Conservation (phyloP, 2,888 invertebrate species). For the Hofmannophila pseudospretella region DNA sequence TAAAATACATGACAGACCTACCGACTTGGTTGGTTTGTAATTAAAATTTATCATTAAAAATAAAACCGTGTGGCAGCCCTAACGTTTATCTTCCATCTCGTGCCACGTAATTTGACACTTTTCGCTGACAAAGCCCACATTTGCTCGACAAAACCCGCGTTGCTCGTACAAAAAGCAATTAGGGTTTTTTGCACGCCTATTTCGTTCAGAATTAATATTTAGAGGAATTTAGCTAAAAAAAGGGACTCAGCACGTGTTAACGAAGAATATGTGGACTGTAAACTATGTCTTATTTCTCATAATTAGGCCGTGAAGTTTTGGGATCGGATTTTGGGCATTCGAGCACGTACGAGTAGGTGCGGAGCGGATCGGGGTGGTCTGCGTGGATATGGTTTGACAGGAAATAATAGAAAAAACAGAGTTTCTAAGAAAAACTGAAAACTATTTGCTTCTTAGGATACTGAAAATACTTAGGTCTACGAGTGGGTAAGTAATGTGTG, state of each 20-base stretch:
- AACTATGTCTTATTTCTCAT: conserved; percentile 74
- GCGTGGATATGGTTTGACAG: conserved; percentile 18
- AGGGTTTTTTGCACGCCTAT: conserved; percentile 56
- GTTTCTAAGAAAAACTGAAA: too few species aligned
- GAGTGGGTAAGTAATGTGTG: too few species aligned
- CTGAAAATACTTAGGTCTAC: too few species aligned
- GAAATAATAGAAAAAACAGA: too few species aligned
- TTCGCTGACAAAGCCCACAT: conserved; percentile 74
- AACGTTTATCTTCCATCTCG: conserved; percentile 62
- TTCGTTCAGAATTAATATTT: conserved; percentile 69
- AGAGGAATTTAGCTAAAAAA: conserved; percentile 56
- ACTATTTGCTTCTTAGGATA: too few species aligned
- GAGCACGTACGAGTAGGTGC: conserved; percentile 8
- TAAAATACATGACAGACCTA: too few species aligned
- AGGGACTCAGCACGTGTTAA: conserved; percentile 66
- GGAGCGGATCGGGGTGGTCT: conserved; percentile 54
- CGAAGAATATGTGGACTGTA: conserved; percentile 52
- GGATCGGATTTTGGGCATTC: conserved; percentile 29
- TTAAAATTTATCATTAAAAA: too few species aligned
- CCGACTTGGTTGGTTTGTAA: too few species aligned
- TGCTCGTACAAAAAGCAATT: conserved; percentile 69
- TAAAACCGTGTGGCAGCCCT: conserved; percentile 42
- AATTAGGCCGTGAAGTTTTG: conserved; percentile 69
- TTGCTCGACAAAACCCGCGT: conserved; percentile 60
- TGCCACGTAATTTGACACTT: conserved; percentile 77